Conservation (phyloP, 2,113 vertebrate species). For the Triplophysa rosa region DNA sequence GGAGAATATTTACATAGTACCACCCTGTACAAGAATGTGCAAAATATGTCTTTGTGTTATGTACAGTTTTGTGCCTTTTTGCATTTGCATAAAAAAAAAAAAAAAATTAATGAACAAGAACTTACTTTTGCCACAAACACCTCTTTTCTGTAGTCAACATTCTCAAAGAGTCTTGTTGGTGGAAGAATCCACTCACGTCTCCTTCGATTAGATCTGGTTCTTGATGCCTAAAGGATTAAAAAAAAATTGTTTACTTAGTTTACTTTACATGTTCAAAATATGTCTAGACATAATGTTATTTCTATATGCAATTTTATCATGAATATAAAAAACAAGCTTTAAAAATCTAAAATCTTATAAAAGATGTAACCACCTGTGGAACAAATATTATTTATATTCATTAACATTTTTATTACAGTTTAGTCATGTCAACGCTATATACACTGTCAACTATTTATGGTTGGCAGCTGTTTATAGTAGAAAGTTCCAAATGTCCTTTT, state of each 20-base stretch:
- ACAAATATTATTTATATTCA: too few relatives aligned
- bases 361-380: neutral
- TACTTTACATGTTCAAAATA: neutral
- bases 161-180: constrained; percentile 66
- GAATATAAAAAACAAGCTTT: too few relatives aligned
- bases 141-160: constrained; percentile 58
- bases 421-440: neutral
- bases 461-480: neutral
- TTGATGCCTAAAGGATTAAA: constrained; percentile 23
- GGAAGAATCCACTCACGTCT: constrained; percentile 74
- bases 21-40: neutral
- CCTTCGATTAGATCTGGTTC: constrained; percentile 50
- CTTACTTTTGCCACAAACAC: constrained; percentile 68
- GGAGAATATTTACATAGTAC: neutral
- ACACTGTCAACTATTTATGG: neutral
- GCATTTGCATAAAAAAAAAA: too few relatives aligned
- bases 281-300: too few relatives aligned
- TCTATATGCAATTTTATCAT: too few relatives aligned
- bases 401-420: neutral
- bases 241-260: neutral
- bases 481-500: neutral
- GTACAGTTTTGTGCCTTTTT: neutral
- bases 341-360: neutral
- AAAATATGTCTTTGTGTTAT: neutral
- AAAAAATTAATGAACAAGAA: neutral